A percentile compares a stretch with the other conserved stretches of the same genome.
phyloP scores from a whole-genome alignment of 2,113 vertebrate species.

The Butastur rufipennis region DNA sequence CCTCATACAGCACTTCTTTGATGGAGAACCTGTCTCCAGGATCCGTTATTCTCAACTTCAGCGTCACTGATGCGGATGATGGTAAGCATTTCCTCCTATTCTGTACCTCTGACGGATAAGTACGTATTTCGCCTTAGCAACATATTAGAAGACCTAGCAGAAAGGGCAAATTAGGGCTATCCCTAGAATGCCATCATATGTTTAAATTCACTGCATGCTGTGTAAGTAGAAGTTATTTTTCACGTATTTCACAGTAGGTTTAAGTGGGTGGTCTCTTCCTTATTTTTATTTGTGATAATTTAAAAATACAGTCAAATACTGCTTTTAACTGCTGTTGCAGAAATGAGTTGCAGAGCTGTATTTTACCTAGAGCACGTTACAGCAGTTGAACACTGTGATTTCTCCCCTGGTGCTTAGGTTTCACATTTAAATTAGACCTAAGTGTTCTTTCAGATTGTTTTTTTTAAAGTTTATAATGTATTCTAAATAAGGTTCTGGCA shows the following conservation, averaged over 20 bases:
- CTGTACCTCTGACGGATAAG: background rate
- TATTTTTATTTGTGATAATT: background rate
- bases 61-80: constrained; percentile 85
- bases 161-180: background rate
- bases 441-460: background rate
- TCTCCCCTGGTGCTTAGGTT: background rate
- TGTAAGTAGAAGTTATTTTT: background rate
- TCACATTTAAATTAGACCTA: background rate
- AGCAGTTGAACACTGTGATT: background rate
- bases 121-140: background rate
- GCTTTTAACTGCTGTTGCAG: background rate
- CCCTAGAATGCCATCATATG: no score
- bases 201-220: background rate
- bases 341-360: background rate
- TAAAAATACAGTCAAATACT: background rate
- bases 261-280: background rate
- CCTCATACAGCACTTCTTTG: constrained; percentile 82
- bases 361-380: background rate
- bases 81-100: constrained; percentile 70
- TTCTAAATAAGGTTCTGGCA: background rate
- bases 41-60: constrained; percentile 81
- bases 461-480: background rate
- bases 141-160: accelerated
- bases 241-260: background rate
- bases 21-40: constrained; percentile 85